A percentile compares a stretch with the other conserved stretches of the same genome.
phyloP scores from a whole-genome alignment of 2,888 invertebrate genomes.

The Cataglyphis rosenhaueri region DNA sequence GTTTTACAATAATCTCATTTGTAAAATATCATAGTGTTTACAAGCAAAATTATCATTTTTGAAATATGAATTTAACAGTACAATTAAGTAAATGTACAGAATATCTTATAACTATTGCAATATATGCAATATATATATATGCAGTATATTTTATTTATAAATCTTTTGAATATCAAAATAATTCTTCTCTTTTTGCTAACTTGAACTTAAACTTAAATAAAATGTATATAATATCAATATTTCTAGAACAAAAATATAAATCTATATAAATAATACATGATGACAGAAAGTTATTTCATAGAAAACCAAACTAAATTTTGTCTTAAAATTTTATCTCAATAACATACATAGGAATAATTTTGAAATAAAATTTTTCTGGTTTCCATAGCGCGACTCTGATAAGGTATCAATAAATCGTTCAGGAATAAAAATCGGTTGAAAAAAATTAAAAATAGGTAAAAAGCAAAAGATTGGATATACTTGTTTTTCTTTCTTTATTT shows the following conservation, averaged over 20 bases:
- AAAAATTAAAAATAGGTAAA: conserved; percentile 80
- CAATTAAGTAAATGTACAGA: background rate
- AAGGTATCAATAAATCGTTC: background rate
- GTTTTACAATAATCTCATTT: background rate
- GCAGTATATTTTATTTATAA: background rate
- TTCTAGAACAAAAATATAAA: conserved; percentile 51
- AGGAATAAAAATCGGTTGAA: conserved; percentile 80
- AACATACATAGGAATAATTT: conserved; percentile 61
- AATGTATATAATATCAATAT: background rate
- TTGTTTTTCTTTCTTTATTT: conserved; percentile 78
- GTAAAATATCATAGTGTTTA: background rate
- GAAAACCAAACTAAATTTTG: background rate
- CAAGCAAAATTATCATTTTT: background rate
- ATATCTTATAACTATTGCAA: background rate
- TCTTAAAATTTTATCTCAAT: conserved; percentile 32
- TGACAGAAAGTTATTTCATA: background rate
- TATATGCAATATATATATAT: background rate
- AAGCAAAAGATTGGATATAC: conserved; percentile 72
- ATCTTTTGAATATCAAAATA: background rate
- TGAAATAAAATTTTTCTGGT: background rate
- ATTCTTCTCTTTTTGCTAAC: background rate
- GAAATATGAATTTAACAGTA: no score
- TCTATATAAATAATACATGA: conserved; percentile 56
- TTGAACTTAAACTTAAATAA: background rate
- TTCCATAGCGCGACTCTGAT: background rate